Evolutionary conservation across 2,113 vertebrate genomes (phyloP), one percentile per base, ranked within the genome.

Genomic region (Platichthys stellatus): DNA sequence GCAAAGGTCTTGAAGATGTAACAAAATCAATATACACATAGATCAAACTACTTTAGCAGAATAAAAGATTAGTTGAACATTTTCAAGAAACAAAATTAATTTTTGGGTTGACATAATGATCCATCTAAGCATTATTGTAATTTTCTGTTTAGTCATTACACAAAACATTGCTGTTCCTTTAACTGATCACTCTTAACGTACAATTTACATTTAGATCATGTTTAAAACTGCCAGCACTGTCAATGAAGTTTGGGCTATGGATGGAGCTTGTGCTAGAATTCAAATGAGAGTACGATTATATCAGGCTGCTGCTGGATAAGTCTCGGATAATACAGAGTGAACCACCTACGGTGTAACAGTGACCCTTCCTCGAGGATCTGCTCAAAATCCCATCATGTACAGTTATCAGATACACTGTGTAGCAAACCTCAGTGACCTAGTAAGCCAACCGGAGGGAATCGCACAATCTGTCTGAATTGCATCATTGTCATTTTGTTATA

Each of bases 341-440:
- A 18, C 6, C 18, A 62, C 35, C 8, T 13, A 71, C 5, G 66
- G 23, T 68, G 63, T n/a, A 56, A 38, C 53, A 57, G 45, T 61
- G 53, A 73, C 80, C 59, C 17, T 38, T 8, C 21, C 5, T 43
- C 1, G 4, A 73, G 65, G 66, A 61, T 26, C 15, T 35, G 20
- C 28, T 69, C 10, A 0, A 70, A 69, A 74, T 67, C 24, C 61
- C 62, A 69, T 80, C 57, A 85, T 67, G 53, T 38, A 58, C 58
- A 73, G 51, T 64, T 80, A 71, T 69, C 62, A 64, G 24, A 80
- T 69, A 62, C 68, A 45, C 38, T 63, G 40, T 59, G 43, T 31
- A 63, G 65, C 26, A 68, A 74, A 76, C 68, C 49, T 73, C 51
- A 54, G 1, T 61, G 57, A 71, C 53, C 62, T 5, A 45, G 58